Conservation (phyloP, 2,888 invertebrate species). For the Oeneis ivallda region DNA sequence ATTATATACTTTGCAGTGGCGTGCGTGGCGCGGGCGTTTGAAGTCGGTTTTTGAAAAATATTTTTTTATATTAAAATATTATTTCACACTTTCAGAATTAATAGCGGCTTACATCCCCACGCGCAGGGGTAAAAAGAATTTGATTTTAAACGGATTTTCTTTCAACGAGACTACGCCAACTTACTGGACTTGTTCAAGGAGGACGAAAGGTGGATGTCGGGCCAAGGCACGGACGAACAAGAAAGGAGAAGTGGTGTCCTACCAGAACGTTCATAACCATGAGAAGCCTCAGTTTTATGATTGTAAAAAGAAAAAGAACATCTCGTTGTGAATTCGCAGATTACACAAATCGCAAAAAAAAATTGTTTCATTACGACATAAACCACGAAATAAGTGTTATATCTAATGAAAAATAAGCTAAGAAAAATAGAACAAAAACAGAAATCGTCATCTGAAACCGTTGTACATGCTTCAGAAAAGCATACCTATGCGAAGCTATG, state of each 20-base stretch:
- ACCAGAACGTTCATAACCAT: slow-evolving; percentile 59
- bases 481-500: too few species aligned
- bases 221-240: slow-evolving; percentile 65
- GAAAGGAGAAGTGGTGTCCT: slow-evolving; percentile 54
- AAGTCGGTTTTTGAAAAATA: too few species aligned
- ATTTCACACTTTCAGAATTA: slow-evolving; percentile 48
- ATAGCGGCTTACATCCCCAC: slow-evolving; percentile 65
- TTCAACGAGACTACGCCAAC: slow-evolving; percentile 50
- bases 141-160: slow-evolving; percentile 63
- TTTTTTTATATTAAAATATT: too few species aligned
- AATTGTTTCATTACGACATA: too few species aligned
- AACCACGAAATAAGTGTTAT: too few species aligned
- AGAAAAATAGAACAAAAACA: too few species aligned
- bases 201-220: slow-evolving; percentile 50
- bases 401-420: too few species aligned
- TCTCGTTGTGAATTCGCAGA: slow-evolving; percentile 12
- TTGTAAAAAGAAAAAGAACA: slow-evolving; percentile 55
- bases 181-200: slow-evolving; percentile 60
- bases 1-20: too few species aligned
- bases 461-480: too few species aligned
- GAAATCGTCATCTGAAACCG: too few species aligned
- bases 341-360: background rate
- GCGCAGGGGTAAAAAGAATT: slow-evolving; percentile 55
- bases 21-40: too few species aligned
- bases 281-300: slow-evolving; percentile 60